Evolutionary conservation across 2,888 invertebrate species (phyloP).

Genomic region (Cryptus viduatorius): DNA sequence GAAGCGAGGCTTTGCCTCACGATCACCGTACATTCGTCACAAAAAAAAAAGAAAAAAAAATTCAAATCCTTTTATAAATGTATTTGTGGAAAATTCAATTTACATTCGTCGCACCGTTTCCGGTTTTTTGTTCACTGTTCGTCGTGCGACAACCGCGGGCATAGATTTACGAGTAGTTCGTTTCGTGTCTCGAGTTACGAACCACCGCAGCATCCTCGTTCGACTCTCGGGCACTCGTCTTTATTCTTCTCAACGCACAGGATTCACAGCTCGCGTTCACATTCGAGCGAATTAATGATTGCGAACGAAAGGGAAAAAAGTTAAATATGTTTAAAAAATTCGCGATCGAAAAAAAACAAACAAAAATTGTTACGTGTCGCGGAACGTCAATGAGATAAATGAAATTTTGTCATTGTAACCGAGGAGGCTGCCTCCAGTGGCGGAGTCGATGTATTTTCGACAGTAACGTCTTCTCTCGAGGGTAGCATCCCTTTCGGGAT

Average conservation of each 20-base stretch:
- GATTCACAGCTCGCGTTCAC: background rate
- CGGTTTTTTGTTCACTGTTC: constrained; percentile 37
- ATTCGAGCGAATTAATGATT: background rate
- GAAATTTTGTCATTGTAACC: constrained; percentile 4
- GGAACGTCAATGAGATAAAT: background rate
- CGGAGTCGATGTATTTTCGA: constrained; percentile 64
- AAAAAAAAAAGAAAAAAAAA: background rate
- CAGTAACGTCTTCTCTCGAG: constrained; percentile 68
- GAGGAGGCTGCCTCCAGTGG: constrained; percentile 20
- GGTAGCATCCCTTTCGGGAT: constrained; percentile 70
- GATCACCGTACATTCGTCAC: constrained; percentile 54
- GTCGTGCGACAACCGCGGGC: background rate
- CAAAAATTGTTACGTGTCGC: background rate
- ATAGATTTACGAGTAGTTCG: background rate
- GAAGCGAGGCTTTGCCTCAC: constrained; percentile 21
- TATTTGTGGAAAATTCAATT: background rate
- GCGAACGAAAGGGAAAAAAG: no score
- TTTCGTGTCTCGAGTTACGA: constrained; percentile 8
- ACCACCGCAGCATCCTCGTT: constrained; percentile 36
- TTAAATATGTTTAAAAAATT: background rate
- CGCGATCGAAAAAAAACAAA: background rate
- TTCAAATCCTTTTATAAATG: background rate
- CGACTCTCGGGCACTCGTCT: background rate
- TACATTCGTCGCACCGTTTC: constrained; percentile 29
- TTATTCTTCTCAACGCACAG: background rate